A percentile compares a stretch with the other conserved stretches of the same genome.
Evolutionary conservation across 2,888 invertebrate species (phyloP).

Genomic region (Atherix ibis): DNA sequence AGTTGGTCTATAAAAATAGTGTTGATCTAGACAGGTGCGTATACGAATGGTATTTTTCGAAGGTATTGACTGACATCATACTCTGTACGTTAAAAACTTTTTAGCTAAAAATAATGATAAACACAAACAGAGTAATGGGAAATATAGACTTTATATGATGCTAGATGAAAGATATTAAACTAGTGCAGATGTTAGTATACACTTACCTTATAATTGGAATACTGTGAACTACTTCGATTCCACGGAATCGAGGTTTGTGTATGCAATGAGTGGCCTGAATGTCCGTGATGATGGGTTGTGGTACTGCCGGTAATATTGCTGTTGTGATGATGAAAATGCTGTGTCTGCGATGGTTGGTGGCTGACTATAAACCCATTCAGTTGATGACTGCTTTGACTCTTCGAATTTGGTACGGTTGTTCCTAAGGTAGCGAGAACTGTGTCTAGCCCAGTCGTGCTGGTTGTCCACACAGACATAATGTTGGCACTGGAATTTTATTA

Average conservation of each 20-base stretch:
- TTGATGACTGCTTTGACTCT: constrained; percentile 6
- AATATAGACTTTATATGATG: too few relatives aligned
- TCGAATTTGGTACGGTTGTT: constrained; percentile 10
- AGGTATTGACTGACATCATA: too few relatives aligned
- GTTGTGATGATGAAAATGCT: constrained; percentile 3
- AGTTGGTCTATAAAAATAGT: too few relatives aligned
- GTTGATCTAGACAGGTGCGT: too few relatives aligned
- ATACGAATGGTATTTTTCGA: too few relatives aligned
- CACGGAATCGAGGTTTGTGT: constrained; percentile 10
- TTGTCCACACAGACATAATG: constrained; percentile 53
- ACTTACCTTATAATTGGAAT: constrained; percentile 15
- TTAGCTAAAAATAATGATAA: too few relatives aligned
- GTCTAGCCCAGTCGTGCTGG: constrained; percentile 42
- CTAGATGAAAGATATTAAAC: too few relatives aligned
- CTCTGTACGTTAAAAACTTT: too few relatives aligned
- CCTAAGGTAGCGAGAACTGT: constrained; percentile 17
- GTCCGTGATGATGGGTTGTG: constrained; percentile 4
- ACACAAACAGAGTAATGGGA: too few relatives aligned
- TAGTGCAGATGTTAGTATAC: too few relatives aligned
- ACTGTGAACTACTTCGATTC: constrained; percentile 6
- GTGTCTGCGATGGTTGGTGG: too few relatives aligned
- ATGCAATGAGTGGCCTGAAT: background rate
- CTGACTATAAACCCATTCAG: too few relatives aligned
- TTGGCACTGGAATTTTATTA: constrained; percentile 8
- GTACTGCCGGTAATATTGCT: constrained; percentile 6